Base-by-base conservation (phyloP, 2,888 invertebrate species). In the Cinara cedri region DNA sequence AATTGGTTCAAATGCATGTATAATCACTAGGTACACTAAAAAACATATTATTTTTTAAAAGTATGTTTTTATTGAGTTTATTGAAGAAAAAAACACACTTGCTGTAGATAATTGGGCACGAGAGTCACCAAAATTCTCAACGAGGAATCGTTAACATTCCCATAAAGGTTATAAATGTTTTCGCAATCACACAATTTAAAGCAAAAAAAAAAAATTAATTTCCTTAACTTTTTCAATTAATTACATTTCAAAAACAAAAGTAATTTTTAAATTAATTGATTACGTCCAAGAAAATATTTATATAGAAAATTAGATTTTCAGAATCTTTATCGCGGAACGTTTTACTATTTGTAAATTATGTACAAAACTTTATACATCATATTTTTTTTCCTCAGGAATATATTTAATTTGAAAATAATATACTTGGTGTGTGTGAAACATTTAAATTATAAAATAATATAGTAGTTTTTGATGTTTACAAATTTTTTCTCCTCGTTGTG, bases 161-260 rank as follows among this genome's bases (percentile, higher is more conserved):
- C 0, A 70, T 11, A 54, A 72, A 24, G 24, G 24, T 60, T 13
- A 46, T 57, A 44, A 60, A 6, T 9, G 46, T 24, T 57, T 72
- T 6, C 9, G n/a, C n/a, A 21, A 8, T 24, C 34, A 16, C 42
- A 44, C n/a, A 13, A 57, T 72, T 72, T 3, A 6, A 55, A 71
- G 42, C 24, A 49, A 70, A 55, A 55, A 70, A 49, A 70, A 55
- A 55, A 70, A 34, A 55, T 34, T 71, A 55, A 8, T 24, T 71
- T 14, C 14, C 34, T 70, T 54, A 55, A 55, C 55, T 70, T 70
- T 54, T 14, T 70, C 55, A 55, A 71, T 55, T 71, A 42, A 55
- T 55, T 71, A 21, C 55, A 16, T 71, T 71, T 68, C 55, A 21
- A 55, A 55, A 55, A 71, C 55, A 24, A 71, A n/a, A 55, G 14